Evolutionary conservation across 2,888 invertebrate genomes (phyloP), one percentile per base, ranked within the genome.

Genomic region (Furcula furcula): DNA sequence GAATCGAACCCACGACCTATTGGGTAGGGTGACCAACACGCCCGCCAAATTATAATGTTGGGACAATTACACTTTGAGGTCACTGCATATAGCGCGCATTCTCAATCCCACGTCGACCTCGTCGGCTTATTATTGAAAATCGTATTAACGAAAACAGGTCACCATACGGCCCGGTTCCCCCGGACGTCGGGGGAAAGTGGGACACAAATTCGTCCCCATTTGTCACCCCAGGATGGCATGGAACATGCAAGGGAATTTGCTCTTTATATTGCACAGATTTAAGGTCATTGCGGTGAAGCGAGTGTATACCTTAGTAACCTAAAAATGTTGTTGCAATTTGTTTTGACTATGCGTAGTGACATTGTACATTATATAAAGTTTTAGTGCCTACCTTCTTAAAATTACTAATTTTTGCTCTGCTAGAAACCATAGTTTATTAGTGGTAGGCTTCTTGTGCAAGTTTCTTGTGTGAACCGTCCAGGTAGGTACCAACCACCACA

Each of bases 151-250:
- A 60, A 63, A 63, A 66, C 57, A 71, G 65, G 36, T 54, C 21
- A 9, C 7, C 12, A 22, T 7, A 2, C 55, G 75, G 49, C 67
- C 75, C 46, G 55, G 51, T 65, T 74, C 61, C 46, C 66, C 50
- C 71, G 74, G 74, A 73, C 56, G 65, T 27, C 51, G 33, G 50
- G 61, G 62, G 65, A 69, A 75, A 72, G 63, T 74, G 66, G 71
- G 69, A 55, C 73, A 65, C 57, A 44, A 57, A 51, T 53, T 48
- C 35, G 39, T 45, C 31, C 21, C 40, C 39, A 34, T 39, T 35
- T 22, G 23, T 22, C 46, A 41, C 49, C 48, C 46, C 46, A 49
- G 34, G 29, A 14, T 26, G 5, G 22, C 19, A 29, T 14, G 10
- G 7, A 2, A 0, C 13, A 4, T 4, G 6, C 6, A 10, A 1